These are phyloP conservation scores for Synaphobranchus kaupii DNA, from an alignment of 2,797 vertebrate genomes.

Conservation along the genomic window DNA sequence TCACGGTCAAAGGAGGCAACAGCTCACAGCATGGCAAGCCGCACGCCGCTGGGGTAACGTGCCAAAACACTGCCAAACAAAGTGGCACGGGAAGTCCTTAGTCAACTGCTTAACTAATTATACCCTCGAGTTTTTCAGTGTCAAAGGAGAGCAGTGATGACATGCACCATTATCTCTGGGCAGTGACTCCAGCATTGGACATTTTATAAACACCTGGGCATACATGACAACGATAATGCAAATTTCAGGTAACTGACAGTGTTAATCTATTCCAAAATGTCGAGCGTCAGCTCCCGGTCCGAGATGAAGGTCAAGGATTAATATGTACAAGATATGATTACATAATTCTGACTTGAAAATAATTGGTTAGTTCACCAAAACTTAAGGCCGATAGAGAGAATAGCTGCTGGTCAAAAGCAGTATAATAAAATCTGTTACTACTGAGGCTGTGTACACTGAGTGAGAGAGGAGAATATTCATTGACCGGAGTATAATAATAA, in stretches of 20 bases:
- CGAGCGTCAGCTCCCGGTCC: no score
- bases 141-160: not conserved
- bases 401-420: not conserved
- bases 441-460: not conserved
- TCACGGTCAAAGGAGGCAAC: not conserved
- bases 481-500: not conserved
- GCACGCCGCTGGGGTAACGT: not conserved
- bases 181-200: not conserved
- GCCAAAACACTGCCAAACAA: not conserved
- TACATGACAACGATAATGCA: not conserved
- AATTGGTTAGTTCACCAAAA: not conserved
- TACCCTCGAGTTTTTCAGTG: not conserved
- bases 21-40: not conserved
- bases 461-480: not conserved
- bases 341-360: not conserved
- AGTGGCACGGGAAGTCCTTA: not conserved
- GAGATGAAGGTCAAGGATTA: not conserved
- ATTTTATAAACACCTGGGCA: no score
- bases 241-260: no score
- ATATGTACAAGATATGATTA: not conserved
- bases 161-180: no score
- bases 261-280: no score
- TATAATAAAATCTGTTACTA: not conserved
- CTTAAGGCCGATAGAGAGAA: not conserved
- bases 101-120: not conserved